Evolutionary conservation across 2,888 invertebrate species (phyloP), one percentile per base, ranked within the genome.

Genomic region (Euzetes globulus): DNA sequence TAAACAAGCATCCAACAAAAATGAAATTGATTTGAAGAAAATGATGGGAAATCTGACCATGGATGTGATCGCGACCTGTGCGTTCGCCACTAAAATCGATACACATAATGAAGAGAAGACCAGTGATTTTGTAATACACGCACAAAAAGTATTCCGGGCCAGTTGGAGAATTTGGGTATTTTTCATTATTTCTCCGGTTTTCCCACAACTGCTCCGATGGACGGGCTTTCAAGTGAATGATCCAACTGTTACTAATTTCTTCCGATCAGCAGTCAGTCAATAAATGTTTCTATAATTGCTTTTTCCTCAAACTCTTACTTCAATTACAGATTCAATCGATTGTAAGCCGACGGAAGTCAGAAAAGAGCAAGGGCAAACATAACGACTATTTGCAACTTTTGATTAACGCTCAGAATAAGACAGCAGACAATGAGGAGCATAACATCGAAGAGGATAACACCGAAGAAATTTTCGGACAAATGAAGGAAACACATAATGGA

Each of bases 401-500:
- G 7, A 33, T 33, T 33, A 33, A 33, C 7, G 33, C 33, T 33
- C 4, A 33, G 33, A 33, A 33, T 33, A 33, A 6, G 33, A 33
- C 4, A 33, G 7, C 7, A 33, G 33, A 41, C 11, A 1, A 7
- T 13, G 55, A 72, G 37, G 25, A 22, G 22, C 17, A 25, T 1
- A 19, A 25, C 4, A 17, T 17, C n/a, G 70, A 45, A 3, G 19
- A 41, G 1, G 17, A 17, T 19, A n/a, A n/a, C 33, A 33, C 33
- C 33, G n/a, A n/a, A n/a, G n/a, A 22, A 45, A 7, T 50, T 0
- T 45, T n/a, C 22, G 47, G n/a, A 50, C 17, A 1, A 50, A 41
- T n/a, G 13, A 19, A 71, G 82, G 84, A 63, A 37, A 47, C n/a
- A 41, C 15, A 22, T 13, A 2, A 17, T 37, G 15, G 13, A 9